Evolutionary conservation across 2,888 invertebrate species (phyloP), one percentile per base, ranked within the genome.

Genomic region (Torymus auratus): DNA sequence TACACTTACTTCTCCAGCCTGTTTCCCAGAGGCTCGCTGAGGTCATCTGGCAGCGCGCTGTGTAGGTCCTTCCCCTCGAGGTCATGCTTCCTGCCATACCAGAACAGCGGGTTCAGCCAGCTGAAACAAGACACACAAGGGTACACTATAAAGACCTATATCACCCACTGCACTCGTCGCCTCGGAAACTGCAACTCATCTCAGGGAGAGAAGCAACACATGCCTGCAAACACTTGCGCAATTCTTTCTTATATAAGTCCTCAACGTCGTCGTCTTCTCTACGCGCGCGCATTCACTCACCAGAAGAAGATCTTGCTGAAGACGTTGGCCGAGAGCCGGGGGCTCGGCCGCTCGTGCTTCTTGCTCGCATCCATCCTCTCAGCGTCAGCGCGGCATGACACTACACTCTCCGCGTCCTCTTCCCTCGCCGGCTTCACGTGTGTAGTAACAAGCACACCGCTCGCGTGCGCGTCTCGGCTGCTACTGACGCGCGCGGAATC

Each of bases 71-170:
- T 93, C 13, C 93, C 87, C 81, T 94, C 93, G 75, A 96, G 91
- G 80, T 94, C 94, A 82, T 93, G 91, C 84, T 92, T 92, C 85
- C 92, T 93, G 65, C 95, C 95, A 87, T 93, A 92, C 86, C 92
- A 92, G 86, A 95, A 94, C 82, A 94, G 91, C 55, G 93, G 93
- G 84, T 94, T 92, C 74, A 94, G 91, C 95, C 95, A 95, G 92
- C 95, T 95, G 15, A 28, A 41, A 41, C 41, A 41, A 41, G 41
- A 41, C 7, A 41, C 41, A 41, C 41, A 7, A 1, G 2, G 20
- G 41, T 7, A 67, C 14, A 56, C 56, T 41, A 4, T 11, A 7
- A n/a, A 55, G 41, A 15, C 55, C 56, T 20, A 20, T 62, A 0
- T 61, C n/a, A 41, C 41, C 41, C 41, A 0, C 41, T 41, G 41